phyloP scores from a whole-genome alignment of 2,888 invertebrate genomes.

The Erebia ligea region DNA sequence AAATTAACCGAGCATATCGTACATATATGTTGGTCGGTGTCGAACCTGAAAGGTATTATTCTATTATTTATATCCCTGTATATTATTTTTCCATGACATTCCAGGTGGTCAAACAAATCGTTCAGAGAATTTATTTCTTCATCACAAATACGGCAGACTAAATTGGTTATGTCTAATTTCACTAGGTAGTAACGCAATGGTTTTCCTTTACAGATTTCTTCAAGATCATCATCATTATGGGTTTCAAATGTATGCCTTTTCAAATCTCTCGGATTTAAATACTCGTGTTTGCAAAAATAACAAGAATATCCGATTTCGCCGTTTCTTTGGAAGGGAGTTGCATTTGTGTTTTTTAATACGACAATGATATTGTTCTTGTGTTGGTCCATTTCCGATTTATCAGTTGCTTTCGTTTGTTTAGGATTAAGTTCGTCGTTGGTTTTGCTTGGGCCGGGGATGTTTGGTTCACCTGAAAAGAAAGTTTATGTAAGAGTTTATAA shows the following conservation, averaged over 20 bases:
- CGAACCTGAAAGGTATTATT: slow-evolving; percentile 4
- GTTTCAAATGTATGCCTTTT: neutral
- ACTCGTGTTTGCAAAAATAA: neutral
- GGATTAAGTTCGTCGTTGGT: neutral
- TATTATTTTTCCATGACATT: neutral
- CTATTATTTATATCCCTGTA: slow-evolving; percentile 3
- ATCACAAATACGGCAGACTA: neutral
- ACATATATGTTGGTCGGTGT: neutral
- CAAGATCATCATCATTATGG: neutral
- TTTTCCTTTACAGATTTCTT: slow-evolving; percentile 2
- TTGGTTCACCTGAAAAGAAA: neutral
- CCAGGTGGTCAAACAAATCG: neutral
- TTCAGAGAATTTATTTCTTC: neutral
- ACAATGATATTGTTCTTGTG: neutral
- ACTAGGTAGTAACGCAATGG: neutral
- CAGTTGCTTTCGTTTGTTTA: neutral
- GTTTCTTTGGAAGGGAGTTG: neutral
- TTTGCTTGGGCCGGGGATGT: neutral
- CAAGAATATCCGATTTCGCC: neutral
- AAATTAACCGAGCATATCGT: neutral
- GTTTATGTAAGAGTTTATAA: neutral
- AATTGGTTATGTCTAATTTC: neutral
- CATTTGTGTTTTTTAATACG: slow-evolving; percentile 1
- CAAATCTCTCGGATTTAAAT: neutral
- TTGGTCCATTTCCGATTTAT: slow-evolving; percentile 1